Evolutionary conservation across 2,888 invertebrate species (phyloP).

Genomic region (Noctua janthe): DNA sequence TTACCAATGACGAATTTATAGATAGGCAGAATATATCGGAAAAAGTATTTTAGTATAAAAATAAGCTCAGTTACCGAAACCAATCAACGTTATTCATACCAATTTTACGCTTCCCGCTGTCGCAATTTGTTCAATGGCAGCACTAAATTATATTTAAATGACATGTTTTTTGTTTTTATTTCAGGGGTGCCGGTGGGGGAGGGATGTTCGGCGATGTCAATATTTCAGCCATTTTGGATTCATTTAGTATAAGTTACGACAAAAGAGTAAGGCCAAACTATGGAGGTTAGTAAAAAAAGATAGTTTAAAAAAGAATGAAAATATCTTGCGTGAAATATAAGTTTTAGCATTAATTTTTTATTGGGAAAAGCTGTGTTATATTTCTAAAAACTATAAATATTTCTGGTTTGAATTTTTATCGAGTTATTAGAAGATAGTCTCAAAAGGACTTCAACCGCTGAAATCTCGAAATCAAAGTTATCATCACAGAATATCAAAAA

Average conservation of each 20-base stretch:
- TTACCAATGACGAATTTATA: not conserved
- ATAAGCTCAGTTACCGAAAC: conserved; percentile 17
- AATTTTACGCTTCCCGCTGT: conserved; percentile 15
- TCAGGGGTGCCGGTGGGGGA: conserved; percentile 93
- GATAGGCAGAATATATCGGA: not conserved
- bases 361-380: not conserved
- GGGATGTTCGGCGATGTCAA: conserved; percentile 98
- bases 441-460: not conserved
- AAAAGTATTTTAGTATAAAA: conserved; percentile 26
- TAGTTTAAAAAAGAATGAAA: not conserved
- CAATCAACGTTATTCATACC: conserved; percentile 38
- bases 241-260: conserved; percentile 99
- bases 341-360: conserved; percentile 10
- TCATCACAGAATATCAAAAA: not conserved
- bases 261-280: conserved; percentile 99
- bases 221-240: conserved; percentile 98
- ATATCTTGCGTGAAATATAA: not conserved
- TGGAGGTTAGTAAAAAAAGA: conserved; percentile 93
- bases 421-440: not conserved
- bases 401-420: not conserved
- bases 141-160: conserved; percentile 41
- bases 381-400: not conserved
- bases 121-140: conserved; percentile 11
- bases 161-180: conserved; percentile 72
- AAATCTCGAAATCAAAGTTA: conserved; percentile 26